Percentiles rank a stretch among this genome's conserved stretches.
Conservation (phyloP, 2,113 vertebrate species). For the Pungitius pungitius region DNA sequence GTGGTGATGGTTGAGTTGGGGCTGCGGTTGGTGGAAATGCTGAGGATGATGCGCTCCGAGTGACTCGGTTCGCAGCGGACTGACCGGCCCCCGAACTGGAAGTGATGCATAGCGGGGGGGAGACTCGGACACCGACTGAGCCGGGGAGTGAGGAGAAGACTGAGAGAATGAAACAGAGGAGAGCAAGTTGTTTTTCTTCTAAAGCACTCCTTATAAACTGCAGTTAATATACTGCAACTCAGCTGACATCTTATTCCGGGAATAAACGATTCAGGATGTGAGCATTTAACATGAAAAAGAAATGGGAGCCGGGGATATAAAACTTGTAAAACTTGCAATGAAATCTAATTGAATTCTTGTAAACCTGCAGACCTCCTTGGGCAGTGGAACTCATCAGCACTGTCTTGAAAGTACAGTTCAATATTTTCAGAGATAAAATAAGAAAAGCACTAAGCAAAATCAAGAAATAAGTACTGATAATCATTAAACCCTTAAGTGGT, state of each 20-base stretch:
- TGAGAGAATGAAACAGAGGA: not conserved
- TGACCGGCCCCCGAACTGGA: slow-evolving; percentile 83
- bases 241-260: not conserved
- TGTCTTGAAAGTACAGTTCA: not conserved
- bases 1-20: slow-evolving; percentile 62
- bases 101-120: slow-evolving; percentile 70
- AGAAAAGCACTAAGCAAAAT: not conserved
- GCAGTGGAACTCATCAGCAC: slow-evolving; percentile 7
- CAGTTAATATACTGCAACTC: not conserved
- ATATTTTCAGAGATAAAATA: not conserved
- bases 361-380: slow-evolving; percentile 10
- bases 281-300: slow-evolving; percentile 16
- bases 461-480: not conserved
- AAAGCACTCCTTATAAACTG: not conserved
- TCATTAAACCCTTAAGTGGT: not conserved
- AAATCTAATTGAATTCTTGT: slow-evolving; percentile 15
- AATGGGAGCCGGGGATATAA: slow-evolving; percentile 26
- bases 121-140: slow-evolving; percentile 53
- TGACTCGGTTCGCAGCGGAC: slow-evolving; percentile 86
- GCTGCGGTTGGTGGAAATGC: slow-evolving; percentile 53
- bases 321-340: slow-evolving; percentile 21
- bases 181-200: not conserved
- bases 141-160: slow-evolving; percentile 49
- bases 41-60: slow-evolving; percentile 81
- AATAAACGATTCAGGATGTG: slow-evolving; percentile 11